Base-by-base conservation (phyloP, 2,888 invertebrate genomes). In the Chaetogeoica ovagalla region DNA sequence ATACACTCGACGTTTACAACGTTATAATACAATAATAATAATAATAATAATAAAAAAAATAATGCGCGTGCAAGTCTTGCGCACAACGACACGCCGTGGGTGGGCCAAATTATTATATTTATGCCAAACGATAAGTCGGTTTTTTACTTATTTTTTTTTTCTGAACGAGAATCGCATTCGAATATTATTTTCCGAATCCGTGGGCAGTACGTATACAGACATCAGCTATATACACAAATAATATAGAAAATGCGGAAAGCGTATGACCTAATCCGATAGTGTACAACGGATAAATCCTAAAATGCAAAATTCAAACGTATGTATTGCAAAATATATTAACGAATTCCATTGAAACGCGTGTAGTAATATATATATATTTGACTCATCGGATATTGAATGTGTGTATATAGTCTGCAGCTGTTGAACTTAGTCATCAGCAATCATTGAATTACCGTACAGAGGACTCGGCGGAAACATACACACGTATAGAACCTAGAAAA, bases 271-370 rank as follows among this genome's bases (percentile, higher is more conserved):
- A 43, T 30, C 11, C 57, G 23, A n/a, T 30, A 60, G 60, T 48
- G 30, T n/a, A 30, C 4, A 30, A 30, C 4, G 4, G 59, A 59
- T 71, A 73, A 62, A 62, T 73, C 30, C 19, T 48, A 62, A 30
- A 62, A 52, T 23, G 21, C 52, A 4, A 73, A 37, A 73, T 62
- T 72, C 21, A 13, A 21, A n/a, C 52, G 59, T 9, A 17, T 15
- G 59, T 9, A 17, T 15, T 30, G 30, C 30, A 30, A 30, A 73
- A 15, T 15, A 52, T n/a, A 37, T 21, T 72, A 73, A 73, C 63
- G 73, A 73, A 73, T 63, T 73, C 37, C 30, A 21, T 63, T 63
- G 52, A 9, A 73, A 63, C 52, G n/a, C 4, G 30, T 30, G 30
- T 30, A 30, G 30, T 30, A 30, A 30, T 37, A 60, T 8, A n/a